A percentile compares a stretch with the other conserved stretches of the same genome.
Conservation (phyloP, 2,888 invertebrate genomes). For the Dryobota labecula region DNA sequence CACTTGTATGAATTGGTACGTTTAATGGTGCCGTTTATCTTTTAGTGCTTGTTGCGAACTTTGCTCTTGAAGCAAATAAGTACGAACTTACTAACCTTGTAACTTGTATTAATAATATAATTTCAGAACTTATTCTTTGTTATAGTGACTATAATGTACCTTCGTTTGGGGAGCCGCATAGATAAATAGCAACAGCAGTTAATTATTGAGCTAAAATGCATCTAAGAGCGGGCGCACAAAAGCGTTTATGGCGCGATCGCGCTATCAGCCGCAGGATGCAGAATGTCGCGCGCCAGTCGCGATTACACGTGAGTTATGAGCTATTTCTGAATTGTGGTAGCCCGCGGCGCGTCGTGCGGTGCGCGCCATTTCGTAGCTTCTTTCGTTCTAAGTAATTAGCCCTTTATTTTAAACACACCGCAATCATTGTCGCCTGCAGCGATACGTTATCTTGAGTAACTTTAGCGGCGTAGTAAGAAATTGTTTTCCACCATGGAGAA, state of each 20-base stretch:
- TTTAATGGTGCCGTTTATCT: conserved; percentile 52
- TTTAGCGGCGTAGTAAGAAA: conserved; percentile 33
- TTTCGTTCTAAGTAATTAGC: conserved; percentile 68
- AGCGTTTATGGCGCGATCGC: conserved; percentile 72
- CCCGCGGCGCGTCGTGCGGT: conserved; percentile 72
- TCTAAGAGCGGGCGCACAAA: conserved; percentile 74
- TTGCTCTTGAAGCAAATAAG: conserved; percentile 25
- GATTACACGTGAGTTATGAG: conserved; percentile 86
- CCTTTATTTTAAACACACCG: conserved; percentile 65
- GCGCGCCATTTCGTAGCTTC: conserved; percentile 61
- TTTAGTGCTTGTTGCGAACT: conserved; percentile 47
- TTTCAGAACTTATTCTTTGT: conserved; percentile 32
- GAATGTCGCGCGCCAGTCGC: conserved; percentile 75
- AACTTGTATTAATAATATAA: conserved; percentile 36
- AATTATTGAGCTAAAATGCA: conserved; percentile 77
- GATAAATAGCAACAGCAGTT: conserved; percentile 68
- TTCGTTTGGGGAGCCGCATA: conserved; percentile 40
- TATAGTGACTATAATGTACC: conserved; percentile 18
- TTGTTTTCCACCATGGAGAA: not conserved
- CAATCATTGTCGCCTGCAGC: conserved; percentile 57
- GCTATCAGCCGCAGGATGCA: conserved; percentile 85
- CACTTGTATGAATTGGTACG: conserved; percentile 45
- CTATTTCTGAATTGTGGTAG: conserved; percentile 79
- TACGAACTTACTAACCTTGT: conserved; percentile 48
- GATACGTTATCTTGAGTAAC: conserved; percentile 47